Conservation (phyloP, 2,113 vertebrate genomes). For the Cebidichthys violaceus region DNA sequence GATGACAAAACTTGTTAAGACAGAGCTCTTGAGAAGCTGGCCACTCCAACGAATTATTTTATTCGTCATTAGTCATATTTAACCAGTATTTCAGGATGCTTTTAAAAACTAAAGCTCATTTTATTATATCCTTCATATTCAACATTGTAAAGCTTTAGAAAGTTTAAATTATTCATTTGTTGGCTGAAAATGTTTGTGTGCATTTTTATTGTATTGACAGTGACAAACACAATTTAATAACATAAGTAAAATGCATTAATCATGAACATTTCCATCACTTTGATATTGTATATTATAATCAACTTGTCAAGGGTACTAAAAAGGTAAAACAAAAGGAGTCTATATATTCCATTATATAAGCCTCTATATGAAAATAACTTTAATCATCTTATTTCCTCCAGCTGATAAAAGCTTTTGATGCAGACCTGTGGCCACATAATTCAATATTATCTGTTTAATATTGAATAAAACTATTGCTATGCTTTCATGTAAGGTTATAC, state of each 20-base stretch:
- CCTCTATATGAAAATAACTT: neutral
- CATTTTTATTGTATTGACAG: neutral
- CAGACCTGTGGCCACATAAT: neutral
- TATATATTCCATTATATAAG: neutral
- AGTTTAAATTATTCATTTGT: neutral
- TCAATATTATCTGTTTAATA: neutral
- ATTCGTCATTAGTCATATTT: conserved; percentile 4
- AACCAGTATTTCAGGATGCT: neutral
- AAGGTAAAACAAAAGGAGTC: neutral
- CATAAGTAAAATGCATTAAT: neutral
- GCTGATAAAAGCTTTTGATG: conserved; percentile 15
- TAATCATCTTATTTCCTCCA: neutral
- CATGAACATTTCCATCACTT: neutral
- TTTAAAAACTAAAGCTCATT: neutral
- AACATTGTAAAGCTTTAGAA: neutral
- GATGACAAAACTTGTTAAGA: conserved; percentile 62
- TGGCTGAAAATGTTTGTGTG: neutral
- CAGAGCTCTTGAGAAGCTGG: conserved; percentile 1
- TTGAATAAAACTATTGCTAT: neutral
- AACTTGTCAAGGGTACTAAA: neutral
- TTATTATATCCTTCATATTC: conserved; percentile 1
- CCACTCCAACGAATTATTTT: conserved; percentile 13
- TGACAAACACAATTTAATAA: neutral
- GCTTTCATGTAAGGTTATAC: neutral
- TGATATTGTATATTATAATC: neutral